These are phyloP conservation scores for Pyrochroa serraticornis DNA, from an alignment of 2,888 invertebrate species.

Conservation along the genomic window DNA sequence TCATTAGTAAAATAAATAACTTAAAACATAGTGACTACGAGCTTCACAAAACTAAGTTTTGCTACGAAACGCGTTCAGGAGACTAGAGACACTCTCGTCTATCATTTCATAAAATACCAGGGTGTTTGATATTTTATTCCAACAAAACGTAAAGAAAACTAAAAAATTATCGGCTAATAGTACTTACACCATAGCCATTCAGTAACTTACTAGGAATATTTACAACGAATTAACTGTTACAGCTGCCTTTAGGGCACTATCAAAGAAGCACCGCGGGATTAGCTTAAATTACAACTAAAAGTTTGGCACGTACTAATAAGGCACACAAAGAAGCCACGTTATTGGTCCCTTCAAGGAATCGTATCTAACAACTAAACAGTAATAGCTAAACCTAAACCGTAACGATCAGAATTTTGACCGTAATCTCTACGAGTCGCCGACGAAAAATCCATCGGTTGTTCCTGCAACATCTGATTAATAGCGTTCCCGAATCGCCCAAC, in stretches of 20 bases:
- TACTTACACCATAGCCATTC: conserved; percentile 46
- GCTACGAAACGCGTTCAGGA: conserved; percentile 22
- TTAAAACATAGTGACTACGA: not conserved
- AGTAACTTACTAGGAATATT: conserved; percentile 22
- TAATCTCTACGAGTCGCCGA: conserved; percentile 37
- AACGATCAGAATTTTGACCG: conserved; percentile 32
- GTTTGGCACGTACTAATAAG: conserved; percentile 45
- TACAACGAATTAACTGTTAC: conserved; percentile 4
- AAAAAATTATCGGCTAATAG: conserved; percentile 54
- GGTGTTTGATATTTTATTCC: conserved; percentile 10
- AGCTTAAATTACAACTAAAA: conserved; percentile 15
- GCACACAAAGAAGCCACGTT: conserved; percentile 9
- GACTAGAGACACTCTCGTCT: conserved; percentile 52
- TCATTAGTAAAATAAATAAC: not conserved
- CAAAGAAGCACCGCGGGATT: conserved; percentile 19
- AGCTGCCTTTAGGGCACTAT: conserved; percentile 24
- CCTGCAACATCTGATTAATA: conserved; percentile 44
- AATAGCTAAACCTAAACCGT: conserved; percentile 48
- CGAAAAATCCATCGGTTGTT: conserved; percentile 57
- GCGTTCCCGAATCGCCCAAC: conserved; percentile 35
- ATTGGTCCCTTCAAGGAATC: conserved; percentile 43
- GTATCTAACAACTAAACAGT: conserved; percentile 43
- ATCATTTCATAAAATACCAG: conserved; percentile 28
- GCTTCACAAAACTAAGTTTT: conserved; percentile 1
- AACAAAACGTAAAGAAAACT: conserved; percentile 36